Evolutionary conservation across 2,113 vertebrate species (phyloP), one percentile per base, ranked within the genome.

Genomic region (Cyprinodon tularosa): DNA sequence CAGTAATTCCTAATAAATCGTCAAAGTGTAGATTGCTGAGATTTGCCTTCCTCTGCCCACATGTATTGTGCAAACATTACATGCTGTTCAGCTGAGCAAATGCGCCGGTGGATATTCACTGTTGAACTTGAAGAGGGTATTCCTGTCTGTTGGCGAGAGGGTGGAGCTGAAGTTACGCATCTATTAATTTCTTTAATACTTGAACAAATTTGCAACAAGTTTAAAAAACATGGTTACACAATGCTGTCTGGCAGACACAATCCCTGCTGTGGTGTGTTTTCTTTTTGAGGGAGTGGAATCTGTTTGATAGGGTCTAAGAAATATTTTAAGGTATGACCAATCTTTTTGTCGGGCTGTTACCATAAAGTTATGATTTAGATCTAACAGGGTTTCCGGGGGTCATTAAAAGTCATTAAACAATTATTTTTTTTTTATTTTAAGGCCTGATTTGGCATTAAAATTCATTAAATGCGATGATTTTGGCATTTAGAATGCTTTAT

Each of bases 1-100:
- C 20, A 39, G 44, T 65, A 65, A 71, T 68, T 14, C 64, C 67
- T 78, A 14, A 71, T 48, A 71, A 73, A 38, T 48, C 7, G 12
- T 36, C 65, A 70, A 13, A 44, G 53, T 72, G 44, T 69, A 42
- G 80, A 79, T 7, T 8, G 8, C 66, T 67, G 78, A 87, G 73
- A 80, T 77, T 76, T 42, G 9, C 78, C 66, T 78, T 79, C 14
- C 20, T 57, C 76, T 47, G 12, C 81, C 76, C 81, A 84, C 86
- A 72, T 78, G 66, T 68, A 29, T 22, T 66, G 39, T 73, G 62
- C 4, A 0, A 81, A 75, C 61, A 59, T 79, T 71, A 76, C 65
- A 22, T 12, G 36, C 74, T 17, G 7, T 69, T 86, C 63, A 44
- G n/a, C 74, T 17, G 69, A 60, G 64, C 29, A 45, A 50, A 65